These are phyloP conservation scores for Lytechinus variegatus DNA, from an alignment of 35 echinoderm and acorn worm species.

Conservation along the genomic window DNA sequence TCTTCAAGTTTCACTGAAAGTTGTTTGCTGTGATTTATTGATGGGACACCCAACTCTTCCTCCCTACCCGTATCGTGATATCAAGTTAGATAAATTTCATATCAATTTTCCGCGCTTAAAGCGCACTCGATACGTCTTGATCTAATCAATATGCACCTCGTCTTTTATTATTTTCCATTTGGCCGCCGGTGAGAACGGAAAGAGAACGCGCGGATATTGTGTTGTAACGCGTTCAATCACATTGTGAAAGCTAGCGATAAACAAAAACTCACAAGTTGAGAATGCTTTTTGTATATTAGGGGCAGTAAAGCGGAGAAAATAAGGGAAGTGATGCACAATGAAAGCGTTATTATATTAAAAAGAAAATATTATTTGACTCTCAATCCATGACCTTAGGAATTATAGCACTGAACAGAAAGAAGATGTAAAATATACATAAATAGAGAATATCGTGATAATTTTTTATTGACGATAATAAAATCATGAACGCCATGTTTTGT, in stretches of 20 bases:
- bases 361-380: too few species aligned
- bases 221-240: conserved; percentile 3
- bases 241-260: not conserved
- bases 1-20: not conserved
- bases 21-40: conserved; percentile 33
- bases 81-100: conserved; percentile 48
- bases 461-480: too few species aligned
- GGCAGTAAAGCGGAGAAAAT: not conserved
- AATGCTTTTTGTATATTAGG: not conserved
- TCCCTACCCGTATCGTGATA: conserved; percentile 30
- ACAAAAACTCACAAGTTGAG: not conserved
- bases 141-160: conserved; percentile 36
- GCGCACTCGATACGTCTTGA: conserved; percentile 41
- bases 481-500: too few species aligned
- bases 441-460: too few species aligned
- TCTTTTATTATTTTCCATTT: conserved; percentile 21
- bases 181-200: not conserved
- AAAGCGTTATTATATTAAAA: not conserved
- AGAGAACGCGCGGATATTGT: conserved; percentile 8
- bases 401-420: too few species aligned
- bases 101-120: conserved; percentile 40
- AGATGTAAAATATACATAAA: too few species aligned
- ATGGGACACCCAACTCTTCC: not conserved
- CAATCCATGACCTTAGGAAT: too few species aligned
- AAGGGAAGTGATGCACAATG: not conserved